Conservation (phyloP, 2,113 vertebrate genomes). For the Lethenteron camtschaticum region DNA sequence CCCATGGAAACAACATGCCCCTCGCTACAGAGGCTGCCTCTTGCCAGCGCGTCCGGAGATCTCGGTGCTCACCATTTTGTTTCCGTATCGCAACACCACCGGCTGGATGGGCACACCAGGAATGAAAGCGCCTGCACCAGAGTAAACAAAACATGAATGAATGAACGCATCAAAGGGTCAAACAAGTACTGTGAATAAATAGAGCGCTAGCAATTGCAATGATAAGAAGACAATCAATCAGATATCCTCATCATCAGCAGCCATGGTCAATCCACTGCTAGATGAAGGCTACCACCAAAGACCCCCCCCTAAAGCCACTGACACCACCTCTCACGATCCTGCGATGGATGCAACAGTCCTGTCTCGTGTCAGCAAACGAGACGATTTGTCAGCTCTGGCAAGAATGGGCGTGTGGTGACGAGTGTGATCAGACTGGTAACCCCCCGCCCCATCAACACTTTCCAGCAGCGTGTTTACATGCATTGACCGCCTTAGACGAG, state of each 20-base stretch:
- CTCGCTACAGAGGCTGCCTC: too few species aligned
- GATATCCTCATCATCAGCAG: neutral
- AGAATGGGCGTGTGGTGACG: neutral
- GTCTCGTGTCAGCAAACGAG: too few species aligned
- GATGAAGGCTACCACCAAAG: neutral
- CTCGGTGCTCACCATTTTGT: conserved; percentile 46
- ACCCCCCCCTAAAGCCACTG: neutral
- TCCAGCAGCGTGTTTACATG: neutral
- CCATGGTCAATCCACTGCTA: neutral
- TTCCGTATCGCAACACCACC: conserved; percentile 71
- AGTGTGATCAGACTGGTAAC: neutral
- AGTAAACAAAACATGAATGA: conserved; percentile 6
- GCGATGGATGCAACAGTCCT: too few species aligned
- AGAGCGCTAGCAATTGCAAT: too few species aligned
- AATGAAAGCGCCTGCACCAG: conserved; percentile 58
- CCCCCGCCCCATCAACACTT: neutral
- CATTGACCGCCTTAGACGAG: neutral
- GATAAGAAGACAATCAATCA: too few species aligned
- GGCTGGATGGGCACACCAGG: conserved; percentile 85
- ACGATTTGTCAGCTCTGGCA: too few species aligned
- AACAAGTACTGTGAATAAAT: too few species aligned
- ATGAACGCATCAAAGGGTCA: too few species aligned
- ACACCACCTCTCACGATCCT: too few species aligned
- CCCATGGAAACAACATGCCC: too few species aligned
- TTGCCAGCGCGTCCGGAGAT: too few species aligned